A percentile compares a stretch with the other conserved stretches of the same genome.
Evolutionary conservation across 2,888 invertebrate genomes (phyloP).

Genomic region (Rhagium mordax): DNA sequence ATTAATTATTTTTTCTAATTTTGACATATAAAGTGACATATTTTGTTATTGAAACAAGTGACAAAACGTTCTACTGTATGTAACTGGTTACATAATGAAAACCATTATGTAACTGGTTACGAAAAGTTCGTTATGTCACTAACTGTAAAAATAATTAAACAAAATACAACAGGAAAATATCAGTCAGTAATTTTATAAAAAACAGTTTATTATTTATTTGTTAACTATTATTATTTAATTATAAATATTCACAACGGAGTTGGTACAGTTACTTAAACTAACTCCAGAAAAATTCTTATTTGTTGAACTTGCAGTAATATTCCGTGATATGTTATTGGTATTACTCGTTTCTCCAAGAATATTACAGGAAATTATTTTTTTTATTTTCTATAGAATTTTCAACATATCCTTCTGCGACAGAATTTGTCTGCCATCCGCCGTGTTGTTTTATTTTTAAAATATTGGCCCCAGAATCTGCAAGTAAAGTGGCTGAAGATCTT

Average conservation of each 20-base stretch:
- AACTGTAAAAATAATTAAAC: too few relatives aligned
- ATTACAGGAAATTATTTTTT: conserved; percentile 6
- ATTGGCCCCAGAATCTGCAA: neutral
- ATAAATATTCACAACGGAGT: neutral
- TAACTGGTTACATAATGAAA: too few relatives aligned
- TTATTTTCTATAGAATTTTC: conserved; percentile 1
- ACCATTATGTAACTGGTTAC: too few relatives aligned
- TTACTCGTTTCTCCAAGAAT: conserved; percentile 11
- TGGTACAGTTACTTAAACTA: neutral
- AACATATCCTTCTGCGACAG: conserved; percentile 14
- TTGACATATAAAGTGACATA: too few relatives aligned
- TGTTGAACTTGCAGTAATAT: neutral
- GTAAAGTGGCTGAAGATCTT: neutral
- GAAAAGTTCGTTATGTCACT: too few relatives aligned
- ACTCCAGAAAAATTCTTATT: neutral
- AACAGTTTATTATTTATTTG: too few relatives aligned
- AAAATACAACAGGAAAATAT: too few relatives aligned
- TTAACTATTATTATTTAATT: too few relatives aligned
- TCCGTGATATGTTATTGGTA: conserved; percentile 1
- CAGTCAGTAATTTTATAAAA: too few relatives aligned
- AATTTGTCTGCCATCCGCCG: conserved; percentile 4
- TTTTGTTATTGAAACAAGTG: too few relatives aligned
- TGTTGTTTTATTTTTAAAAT: conserved; percentile 16
- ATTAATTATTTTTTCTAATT: too few relatives aligned
- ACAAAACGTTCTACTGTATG: too few relatives aligned